These are phyloP conservation scores for Gymnoscelis rufifasciata DNA, from an alignment of 2,888 invertebrate genomes.

Conservation along the genomic window DNA sequence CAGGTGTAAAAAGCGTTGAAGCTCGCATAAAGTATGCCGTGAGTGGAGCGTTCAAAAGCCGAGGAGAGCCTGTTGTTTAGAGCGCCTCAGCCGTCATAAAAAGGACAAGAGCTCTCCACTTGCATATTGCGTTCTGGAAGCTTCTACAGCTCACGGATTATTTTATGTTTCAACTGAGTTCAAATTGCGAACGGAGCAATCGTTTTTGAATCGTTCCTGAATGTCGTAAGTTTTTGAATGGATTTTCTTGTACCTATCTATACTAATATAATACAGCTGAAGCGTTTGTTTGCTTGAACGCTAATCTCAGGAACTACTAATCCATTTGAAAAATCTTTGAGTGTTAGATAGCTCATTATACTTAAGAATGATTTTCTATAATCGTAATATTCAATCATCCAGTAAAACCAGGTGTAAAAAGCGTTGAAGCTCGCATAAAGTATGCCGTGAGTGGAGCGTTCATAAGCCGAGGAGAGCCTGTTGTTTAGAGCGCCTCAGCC, in stretches of 20 bases:
- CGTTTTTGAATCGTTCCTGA: no score
- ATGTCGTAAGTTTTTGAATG: no score
- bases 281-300: no score
- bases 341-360: no score
- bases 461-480: constrained; percentile 53
- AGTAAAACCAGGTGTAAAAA: constrained; percentile 11
- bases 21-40: constrained; percentile 18
- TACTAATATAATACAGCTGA: no score
- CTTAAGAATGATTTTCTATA: no score
- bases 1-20: constrained; percentile 13
- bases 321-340: no score
- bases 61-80: constrained; percentile 58
- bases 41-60: constrained; percentile 43
- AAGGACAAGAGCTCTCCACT: constrained; percentile 45
- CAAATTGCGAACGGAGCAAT: no score
- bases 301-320: no score
- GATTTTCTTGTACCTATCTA: no score
- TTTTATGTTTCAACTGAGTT: no score
- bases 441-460: constrained; percentile 26
- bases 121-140: constrained; percentile 61
- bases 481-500: constrained; percentile 52
- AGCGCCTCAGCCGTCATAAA: constrained; percentile 45
- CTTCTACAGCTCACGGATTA: no score
- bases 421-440: constrained; percentile 15
- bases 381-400: neutral